Conservation (phyloP, 2,113 vertebrate species). For the Lophotis ruficrista region DNA sequence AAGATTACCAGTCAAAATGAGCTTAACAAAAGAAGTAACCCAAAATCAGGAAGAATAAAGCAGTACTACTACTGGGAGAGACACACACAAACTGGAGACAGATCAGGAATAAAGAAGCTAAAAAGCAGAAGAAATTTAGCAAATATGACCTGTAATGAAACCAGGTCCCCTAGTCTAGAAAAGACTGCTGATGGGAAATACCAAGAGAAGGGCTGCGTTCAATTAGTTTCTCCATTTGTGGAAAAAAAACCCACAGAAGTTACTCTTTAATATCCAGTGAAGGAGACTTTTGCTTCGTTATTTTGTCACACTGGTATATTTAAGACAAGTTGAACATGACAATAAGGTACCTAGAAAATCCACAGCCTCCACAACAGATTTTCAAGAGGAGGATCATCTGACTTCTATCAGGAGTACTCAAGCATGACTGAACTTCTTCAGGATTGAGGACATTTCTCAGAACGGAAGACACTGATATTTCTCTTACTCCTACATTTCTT, state of each 20-base stretch:
- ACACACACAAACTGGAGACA: not conserved
- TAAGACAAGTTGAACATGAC: not conserved
- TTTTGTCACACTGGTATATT: not conserved
- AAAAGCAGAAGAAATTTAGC: not conserved
- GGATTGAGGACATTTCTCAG: not conserved
- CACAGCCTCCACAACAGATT: not conserved
- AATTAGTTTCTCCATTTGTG: not conserved
- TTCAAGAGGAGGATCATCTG: not conserved
- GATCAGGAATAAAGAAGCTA: not conserved
- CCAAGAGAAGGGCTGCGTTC: not conserved
- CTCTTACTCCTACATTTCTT: not conserved
- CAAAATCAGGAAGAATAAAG: not conserved
- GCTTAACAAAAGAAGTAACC: not conserved
- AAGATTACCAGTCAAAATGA: not conserved
- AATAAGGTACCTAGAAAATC: not conserved
- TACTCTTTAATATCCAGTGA: not conserved
- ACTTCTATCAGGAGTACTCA: not conserved
- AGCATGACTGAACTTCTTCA: not conserved
- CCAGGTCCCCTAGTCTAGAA: not conserved
- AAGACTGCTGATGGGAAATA: not conserved
- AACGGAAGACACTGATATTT: not conserved
- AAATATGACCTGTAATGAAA: not conserved
- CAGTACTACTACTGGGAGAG: not conserved
- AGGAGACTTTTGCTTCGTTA: not conserved
- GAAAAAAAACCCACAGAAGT: not conserved